Percentiles rank a stretch among this genome's conserved stretches.
Conservation (phyloP, 2,888 invertebrate species). For the Thysanoteuthis rhombus region DNA sequence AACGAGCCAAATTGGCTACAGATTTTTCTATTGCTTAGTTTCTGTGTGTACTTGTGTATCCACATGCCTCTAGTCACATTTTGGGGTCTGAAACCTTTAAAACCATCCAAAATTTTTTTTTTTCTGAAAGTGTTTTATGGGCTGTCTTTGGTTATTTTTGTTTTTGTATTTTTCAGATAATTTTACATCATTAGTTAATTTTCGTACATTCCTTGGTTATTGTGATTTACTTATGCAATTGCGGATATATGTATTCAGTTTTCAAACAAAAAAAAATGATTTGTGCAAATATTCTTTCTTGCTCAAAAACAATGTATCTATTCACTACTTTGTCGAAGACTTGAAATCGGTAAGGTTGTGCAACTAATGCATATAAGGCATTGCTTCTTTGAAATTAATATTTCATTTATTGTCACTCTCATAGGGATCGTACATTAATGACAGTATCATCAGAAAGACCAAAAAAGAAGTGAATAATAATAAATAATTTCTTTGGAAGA, state of each 20-base stretch:
- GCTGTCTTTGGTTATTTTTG: too few relatives aligned
- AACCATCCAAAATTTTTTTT: too few relatives aligned
- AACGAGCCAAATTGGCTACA: too few relatives aligned
- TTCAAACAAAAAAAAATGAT: not conserved
- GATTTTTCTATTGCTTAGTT: too few relatives aligned
- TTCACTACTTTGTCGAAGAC: not conserved
- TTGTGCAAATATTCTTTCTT: not conserved
- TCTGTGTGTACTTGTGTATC: too few relatives aligned
- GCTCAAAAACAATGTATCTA: not conserved
- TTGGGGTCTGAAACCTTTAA: too few relatives aligned
- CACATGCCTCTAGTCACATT: too few relatives aligned
- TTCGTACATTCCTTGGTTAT: too few relatives aligned
- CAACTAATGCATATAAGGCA: constrained; percentile 12
- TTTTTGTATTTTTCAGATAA: too few relatives aligned
- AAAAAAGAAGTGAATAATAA: not conserved
- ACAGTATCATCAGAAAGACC: not conserved
- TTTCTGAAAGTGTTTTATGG: too few relatives aligned
- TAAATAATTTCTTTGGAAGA: not conserved
- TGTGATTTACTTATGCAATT: too few relatives aligned
- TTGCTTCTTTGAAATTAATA: constrained; percentile 12
- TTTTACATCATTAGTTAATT: too few relatives aligned
- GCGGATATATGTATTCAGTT: not conserved
- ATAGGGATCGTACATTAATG: not conserved
- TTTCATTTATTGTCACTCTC: not conserved
- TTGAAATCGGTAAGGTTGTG: not conserved